Evolutionary conservation across 1,140 invertebrate species (phyloP).

Genomic region (Streblospio benedicti): DNA sequence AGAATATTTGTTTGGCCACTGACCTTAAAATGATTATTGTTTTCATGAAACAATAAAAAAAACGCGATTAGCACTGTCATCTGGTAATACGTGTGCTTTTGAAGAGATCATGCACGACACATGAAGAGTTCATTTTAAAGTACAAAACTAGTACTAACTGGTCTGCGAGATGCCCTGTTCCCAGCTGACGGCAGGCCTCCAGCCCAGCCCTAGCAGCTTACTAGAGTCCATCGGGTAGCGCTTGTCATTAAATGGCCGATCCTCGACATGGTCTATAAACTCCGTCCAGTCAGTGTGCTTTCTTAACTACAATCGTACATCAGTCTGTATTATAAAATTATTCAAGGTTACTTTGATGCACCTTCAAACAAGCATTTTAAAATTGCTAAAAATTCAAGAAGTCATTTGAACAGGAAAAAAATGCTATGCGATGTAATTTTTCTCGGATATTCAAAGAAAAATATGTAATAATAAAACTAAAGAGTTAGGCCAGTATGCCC

Average conservation of each 20-base stretch:
- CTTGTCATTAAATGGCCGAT: slow-evolving; percentile 42
- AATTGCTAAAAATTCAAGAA: slow-evolving; percentile 21
- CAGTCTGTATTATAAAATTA: too few relatives aligned
- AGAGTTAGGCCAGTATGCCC: too few relatives aligned
- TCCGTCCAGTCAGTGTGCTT: slow-evolving; percentile 21
- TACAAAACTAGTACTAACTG: slow-evolving; percentile 15
- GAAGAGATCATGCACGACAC: neutral
- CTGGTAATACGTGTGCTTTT: neutral
- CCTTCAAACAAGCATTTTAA: slow-evolving; percentile 25
- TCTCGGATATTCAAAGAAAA: too few relatives aligned
- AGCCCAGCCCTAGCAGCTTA: slow-evolving; percentile 35
- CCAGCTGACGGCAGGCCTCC: slow-evolving; percentile 36
- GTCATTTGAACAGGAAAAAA: too few relatives aligned
- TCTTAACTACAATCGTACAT: too few relatives aligned
- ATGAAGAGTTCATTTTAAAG: neutral
- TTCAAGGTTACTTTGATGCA: too few relatives aligned
- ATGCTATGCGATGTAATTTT: too few relatives aligned
- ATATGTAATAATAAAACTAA: too few relatives aligned
- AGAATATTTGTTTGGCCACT: neutral
- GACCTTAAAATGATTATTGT: neutral
- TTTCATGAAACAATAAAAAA: neutral
- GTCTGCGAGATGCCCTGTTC: slow-evolving; percentile 32
- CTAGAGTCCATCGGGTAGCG: slow-evolving; percentile 39
- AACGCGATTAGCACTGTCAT: neutral
- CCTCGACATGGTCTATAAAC: slow-evolving; percentile 25